Conservation (phyloP, 2,113 vertebrate species). For the Bos taurus region ARS-UCD2.0 NC_037329.1:82529001-82529500, state of each 20-base stretch:
- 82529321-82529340: background rate
- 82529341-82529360: background rate
- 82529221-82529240: background rate
- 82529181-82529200: background rate
- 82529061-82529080: background rate
- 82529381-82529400: background rate
- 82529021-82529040: background rate
- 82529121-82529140: constrained; percentile 4
- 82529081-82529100: background rate
- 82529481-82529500: too few relatives aligned
- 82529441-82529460: too few relatives aligned
- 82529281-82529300: background rate
- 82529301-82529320: background rate
- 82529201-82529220: background rate
- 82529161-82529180: background rate
- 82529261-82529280: background rate
- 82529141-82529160: background rate
- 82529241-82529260: constrained; percentile 2
- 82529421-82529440: too few relatives aligned
- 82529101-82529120: background rate
- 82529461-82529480: too few relatives aligned
- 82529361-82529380: background rate
- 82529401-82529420: background rate
- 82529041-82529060: background rate
- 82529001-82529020: background rate